Base-by-base conservation (phyloP, 2,888 invertebrate genomes). In the Mythimna albipuncta region DNA sequence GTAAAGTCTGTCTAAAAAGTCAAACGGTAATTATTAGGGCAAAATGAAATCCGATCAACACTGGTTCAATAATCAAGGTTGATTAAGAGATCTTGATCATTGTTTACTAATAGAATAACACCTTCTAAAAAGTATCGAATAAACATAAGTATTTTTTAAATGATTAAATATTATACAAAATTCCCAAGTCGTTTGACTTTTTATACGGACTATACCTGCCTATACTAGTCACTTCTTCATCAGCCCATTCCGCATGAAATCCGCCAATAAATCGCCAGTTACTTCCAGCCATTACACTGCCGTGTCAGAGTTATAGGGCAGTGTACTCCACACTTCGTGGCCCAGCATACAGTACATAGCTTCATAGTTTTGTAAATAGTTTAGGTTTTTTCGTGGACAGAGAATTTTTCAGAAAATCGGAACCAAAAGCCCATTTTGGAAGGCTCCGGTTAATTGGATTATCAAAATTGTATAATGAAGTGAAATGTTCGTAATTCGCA, bases 321-420 rank as follows among this genome's bases (percentile, higher is more conserved):
- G 85, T 85, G 87, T 77, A 82, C 85, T 88, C 84, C 81, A 74
- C 80, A 88, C 87, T 84, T 77, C 86, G 86, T 86, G 88, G 85
- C 84, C 82, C 81, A 85, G 88, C 87, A 85, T 88, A 86, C 88
- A 87, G 84, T 86, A 85, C 88, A 91, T 87, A 86, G 86, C 86
- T 79, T 85, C 88, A 91, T 87, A 86, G 86, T 86, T 79, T 80
- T 81, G 84, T 85, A 85, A 90, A 91, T 89, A 89, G 86, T 87
- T 87, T 73, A 84, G 84, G 86, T 88, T 90, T 89, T 89, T 85
- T 72, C 73, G 66, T 68, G 78, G 47, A 79, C 62, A 47, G 47
- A 71, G 67, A 57, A 78, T 81, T 82, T 87, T 82, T 69, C 57
- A 54, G 32, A 38, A 79, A 62, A 62, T 73, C 26, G 35, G 9